Percentiles rank a stretch among this genome's conserved stretches.
Evolutionary conservation across 37 sponge, comb jelly and placozoan genomes (phyloP).

Genomic region (Lycopodina hypogea): DNA sequence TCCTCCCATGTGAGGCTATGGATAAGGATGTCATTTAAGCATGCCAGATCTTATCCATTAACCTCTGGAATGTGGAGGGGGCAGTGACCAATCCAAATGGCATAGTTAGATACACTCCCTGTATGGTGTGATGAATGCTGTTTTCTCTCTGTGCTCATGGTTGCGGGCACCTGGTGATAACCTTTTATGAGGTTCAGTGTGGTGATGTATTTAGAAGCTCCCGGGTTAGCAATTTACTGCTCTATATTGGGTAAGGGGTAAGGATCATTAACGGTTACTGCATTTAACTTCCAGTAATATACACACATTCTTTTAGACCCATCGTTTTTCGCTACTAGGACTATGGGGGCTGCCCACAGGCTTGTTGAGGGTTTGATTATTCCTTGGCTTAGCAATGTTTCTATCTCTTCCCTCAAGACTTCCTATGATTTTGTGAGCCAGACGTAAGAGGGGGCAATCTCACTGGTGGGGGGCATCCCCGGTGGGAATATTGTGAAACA

Average conservation of each 20-base stretch:
- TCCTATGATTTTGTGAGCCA: neutral
- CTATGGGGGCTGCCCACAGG: neutral
- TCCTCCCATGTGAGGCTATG: neutral
- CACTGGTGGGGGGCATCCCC: neutral
- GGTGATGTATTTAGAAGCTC: neutral
- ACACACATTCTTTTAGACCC: neutral
- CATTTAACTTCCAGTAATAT: neutral
- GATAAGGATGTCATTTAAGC: neutral
- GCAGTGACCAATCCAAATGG: slow-evolving; percentile 1
- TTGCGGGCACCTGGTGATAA: neutral
- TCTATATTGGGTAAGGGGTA: neutral
- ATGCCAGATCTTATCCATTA: neutral
- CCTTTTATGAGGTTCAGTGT: neutral
- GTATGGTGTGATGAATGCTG: slow-evolving; percentile 2
- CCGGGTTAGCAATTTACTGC: neutral
- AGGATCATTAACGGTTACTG: neutral
- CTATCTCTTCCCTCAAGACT: neutral
- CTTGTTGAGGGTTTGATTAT: neutral
- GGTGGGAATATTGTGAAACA: neutral
- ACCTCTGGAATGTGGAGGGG: neutral
- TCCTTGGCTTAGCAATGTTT: neutral
- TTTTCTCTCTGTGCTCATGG: neutral
- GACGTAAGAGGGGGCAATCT: neutral
- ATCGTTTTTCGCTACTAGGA: too few species aligned
- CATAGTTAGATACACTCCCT: neutral